Base-by-base conservation (phyloP, 2,888 invertebrate species). In the Linnaemya vulpina region DNA sequence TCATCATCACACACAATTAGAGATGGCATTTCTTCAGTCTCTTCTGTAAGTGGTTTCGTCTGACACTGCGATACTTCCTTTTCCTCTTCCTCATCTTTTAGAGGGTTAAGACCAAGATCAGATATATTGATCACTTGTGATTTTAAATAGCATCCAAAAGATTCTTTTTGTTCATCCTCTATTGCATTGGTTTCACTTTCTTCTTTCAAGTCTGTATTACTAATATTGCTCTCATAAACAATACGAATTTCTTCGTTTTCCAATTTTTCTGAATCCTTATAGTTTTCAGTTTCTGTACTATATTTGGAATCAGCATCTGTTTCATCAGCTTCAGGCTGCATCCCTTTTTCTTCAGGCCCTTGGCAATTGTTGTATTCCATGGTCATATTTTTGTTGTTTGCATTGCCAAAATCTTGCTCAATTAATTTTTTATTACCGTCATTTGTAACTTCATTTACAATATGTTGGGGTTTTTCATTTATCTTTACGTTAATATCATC, bases 51-150 rank as follows among this genome's bases (percentile, higher is more conserved):
- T 17, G 10, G 1, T 40, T 63, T 68, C 0, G 8, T 35, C 55
- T 40, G 1, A 9, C 53, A 11, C 1, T 53, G 30, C 8, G 17
- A 11, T 15, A 15, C 11, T 3, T 55, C 62, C 30, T 62, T 53
- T 11, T 55, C 30, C 0, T 65, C 75, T 15, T 63, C 77, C 3
- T 87, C 86, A 2, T 75, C 60, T 0, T 68, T 81, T 0, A 89
- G 60, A 11, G 87, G 89, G 55, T 86, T 83, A 4, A 90, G 20
- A 1, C 90, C 90, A 4, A 90, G 77, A 15, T 90, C 90, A 10
- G 87, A 86, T 20, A 89, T 85, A 51, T 87, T 87, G 0, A 86
- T 77, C 3, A 62, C 35, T 8, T 86, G 83, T 0, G 76, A 81
- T 68, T 87, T 87, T 11, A 87, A 67, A 63, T 86, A 84, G 11